Evolutionary conservation across 2,113 vertebrate species (phyloP), one percentile per base, ranked within the genome.

Genomic region (Grammomys surdaster): DNA sequence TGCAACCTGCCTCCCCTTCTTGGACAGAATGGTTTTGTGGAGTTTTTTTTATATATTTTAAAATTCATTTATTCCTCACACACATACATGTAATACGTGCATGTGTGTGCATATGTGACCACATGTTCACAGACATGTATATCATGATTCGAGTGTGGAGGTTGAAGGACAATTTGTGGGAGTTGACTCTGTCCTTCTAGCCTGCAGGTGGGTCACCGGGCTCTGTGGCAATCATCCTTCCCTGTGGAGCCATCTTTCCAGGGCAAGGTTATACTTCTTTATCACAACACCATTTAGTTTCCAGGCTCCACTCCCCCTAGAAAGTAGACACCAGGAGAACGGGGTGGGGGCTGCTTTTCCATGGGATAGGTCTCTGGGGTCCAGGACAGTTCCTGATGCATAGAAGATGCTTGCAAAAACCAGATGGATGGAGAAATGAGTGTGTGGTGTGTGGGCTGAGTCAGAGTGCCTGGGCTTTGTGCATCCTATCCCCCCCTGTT

Each of bases 401-500:
- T 5, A 13, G 58, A 65, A 72, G 91, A 69, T 20, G 31, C 81
- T 89, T 33, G 24, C 67, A 40, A 17, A 17, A 73, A 33, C 54
- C 54, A 54, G 65, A 63, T 7, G 4, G n/a, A 3, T 0, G 46
- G 33, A n/a, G 33, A 51, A 26, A 72, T 7, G 28, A n/a, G 43
- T 4, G 17, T 16, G 40, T 1, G 13, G 33, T 20, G 11, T 31
- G 43, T 1, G 77, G 58, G 76, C 48, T 40, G 70, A 24, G 26
- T 84, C n/a, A 0, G 60, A 63, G 56, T 48, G 26, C 31, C 70
- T 28, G 24, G 46, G 56, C 40, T 76, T n/a, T 43, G 17, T 16
- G 11, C 4, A 5, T 28, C 17, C 22, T 20, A 43, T 36, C 24
- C 36, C n/a, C 11, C 69, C 16, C 5, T 3, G 5, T 0, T 69